Conservation (phyloP, 2,797 vertebrate species). For the Tinamus major region DNA sequence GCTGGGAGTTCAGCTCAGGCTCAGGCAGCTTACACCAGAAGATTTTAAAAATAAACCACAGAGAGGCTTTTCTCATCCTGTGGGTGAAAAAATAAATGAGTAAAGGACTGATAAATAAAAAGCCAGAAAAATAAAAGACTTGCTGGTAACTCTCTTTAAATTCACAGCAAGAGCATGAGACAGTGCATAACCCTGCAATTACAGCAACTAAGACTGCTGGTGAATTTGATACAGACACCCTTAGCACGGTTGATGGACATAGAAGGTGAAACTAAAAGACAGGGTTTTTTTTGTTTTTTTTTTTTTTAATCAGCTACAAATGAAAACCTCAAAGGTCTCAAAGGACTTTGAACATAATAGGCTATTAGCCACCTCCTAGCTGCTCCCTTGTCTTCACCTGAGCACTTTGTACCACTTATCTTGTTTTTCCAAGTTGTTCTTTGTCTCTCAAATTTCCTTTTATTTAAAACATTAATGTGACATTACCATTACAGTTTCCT, state of each 20-base stretch:
- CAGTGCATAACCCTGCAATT: not conserved
- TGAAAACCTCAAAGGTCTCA: not conserved
- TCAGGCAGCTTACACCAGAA: not conserved
- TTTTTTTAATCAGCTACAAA: not conserved
- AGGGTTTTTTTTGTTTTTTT: not conserved
- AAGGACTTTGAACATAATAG: not conserved
- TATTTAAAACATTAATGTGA: not conserved
- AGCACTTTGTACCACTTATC: not conserved
- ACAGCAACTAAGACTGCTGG: not conserved
- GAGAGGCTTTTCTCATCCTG: not conserved
- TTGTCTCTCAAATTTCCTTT: not conserved
- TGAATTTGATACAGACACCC: not conserved
- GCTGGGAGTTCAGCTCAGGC: not conserved
- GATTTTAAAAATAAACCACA: not conserved
- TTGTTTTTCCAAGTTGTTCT: not conserved
- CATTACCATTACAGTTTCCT: not conserved
- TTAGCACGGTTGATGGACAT: not conserved
- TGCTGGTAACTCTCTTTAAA: not conserved
- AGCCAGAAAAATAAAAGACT: not conserved
- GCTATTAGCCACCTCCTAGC: not conserved
- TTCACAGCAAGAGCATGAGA: not conserved
- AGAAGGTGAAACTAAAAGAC: not conserved
- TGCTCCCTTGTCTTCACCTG: not conserved
- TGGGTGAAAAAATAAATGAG: not conserved
- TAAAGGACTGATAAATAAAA: not conserved